Base-by-base conservation (phyloP, 2,888 invertebrate species). In the Meloe dianella region DNA sequence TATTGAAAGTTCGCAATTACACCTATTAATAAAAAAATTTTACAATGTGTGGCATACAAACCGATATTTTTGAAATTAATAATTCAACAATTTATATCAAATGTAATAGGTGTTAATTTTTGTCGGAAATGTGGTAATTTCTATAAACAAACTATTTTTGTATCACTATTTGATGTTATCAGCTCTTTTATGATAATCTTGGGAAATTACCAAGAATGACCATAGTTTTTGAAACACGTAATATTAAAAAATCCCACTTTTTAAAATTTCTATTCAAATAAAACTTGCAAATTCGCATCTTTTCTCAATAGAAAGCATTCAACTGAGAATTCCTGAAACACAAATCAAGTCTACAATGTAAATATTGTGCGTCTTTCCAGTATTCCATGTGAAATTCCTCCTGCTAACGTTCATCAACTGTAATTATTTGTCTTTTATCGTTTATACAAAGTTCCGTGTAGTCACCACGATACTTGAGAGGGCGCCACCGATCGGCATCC, bases 401-500 rank as follows among this genome's bases (percentile, higher is more conserved):
- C 41, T 17, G 5, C 41, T 6, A 7, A 17, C 10, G 41, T 41
- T 5, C 35, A 14, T 35, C 2, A 12, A 14, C 4, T 0, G n/a
- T 6, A n/a, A 17, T 6, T 47, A 22, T 7, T 12, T 51, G 51
- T 51, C 51, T 51, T 51, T 24, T 51, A 51, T 17, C 59, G 2
- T 17, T n/a, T 59, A 24, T 41, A 17, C 9, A n/a, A 29, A 20
- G 62, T 63, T 41, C 27, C n/a, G 17, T 0, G 22, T 61, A 70
- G 73, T 59, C 68, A 72, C 75, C 77, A 69, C 73, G 75, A 73
- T 72, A 75, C 71, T 69, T 69, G 69, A 67, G 79, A 70, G 79
- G 84, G 82, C 82, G 83, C 83, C 84, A 84, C 81, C 78, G 74
- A 71, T 77, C 84, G 83, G 84, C 82, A 83, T 82, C 83, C 83